These are phyloP conservation scores for Gymnocephalus cernua DNA, from an alignment of 2,113 vertebrate genomes.

Conservation along the genomic window DNA sequence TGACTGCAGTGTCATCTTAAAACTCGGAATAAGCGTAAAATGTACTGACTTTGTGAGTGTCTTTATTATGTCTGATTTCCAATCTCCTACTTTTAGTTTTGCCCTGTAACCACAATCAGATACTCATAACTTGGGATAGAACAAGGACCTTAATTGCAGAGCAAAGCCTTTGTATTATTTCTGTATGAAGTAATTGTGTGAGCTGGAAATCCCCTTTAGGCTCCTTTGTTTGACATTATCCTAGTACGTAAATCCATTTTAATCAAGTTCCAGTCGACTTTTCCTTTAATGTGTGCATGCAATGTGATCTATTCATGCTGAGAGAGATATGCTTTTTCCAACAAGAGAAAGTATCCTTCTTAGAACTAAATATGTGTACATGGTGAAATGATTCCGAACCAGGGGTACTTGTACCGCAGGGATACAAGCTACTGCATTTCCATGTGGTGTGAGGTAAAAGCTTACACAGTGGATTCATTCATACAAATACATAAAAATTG, in stretches of 20 bases:
- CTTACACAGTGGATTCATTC: too few species aligned
- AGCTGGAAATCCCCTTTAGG: conserved; percentile 54
- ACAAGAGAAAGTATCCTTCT: conserved; percentile 9
- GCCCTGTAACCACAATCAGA: conserved; percentile 50
- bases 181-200: conserved; percentile 61
- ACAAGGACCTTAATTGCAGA: conserved; percentile 42
- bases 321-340: neutral
- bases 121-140: conserved; percentile 41
- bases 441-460: neutral
- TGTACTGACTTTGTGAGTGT: conserved; percentile 1
- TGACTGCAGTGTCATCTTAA: conserved; percentile 8
- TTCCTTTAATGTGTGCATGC: conserved; percentile 22
- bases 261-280: conserved; percentile 58
- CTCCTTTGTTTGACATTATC: conserved; percentile 58
- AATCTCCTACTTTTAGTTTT: conserved; percentile 32
- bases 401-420: neutral
- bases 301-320: conserved; percentile 24
- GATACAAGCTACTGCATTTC: neutral
- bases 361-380: neutral
- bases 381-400: neutral
- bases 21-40: conserved; percentile 4
- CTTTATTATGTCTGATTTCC: conserved; percentile 32
- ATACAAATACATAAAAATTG: neutral
- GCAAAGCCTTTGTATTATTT: conserved; percentile 60
- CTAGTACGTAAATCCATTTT: conserved; percentile 63